A percentile compares a stretch with the other conserved stretches of the same genome.
phyloP scores from a whole-genome alignment of 2,888 invertebrate genomes.

The Sesia bembeciformis region DNA sequence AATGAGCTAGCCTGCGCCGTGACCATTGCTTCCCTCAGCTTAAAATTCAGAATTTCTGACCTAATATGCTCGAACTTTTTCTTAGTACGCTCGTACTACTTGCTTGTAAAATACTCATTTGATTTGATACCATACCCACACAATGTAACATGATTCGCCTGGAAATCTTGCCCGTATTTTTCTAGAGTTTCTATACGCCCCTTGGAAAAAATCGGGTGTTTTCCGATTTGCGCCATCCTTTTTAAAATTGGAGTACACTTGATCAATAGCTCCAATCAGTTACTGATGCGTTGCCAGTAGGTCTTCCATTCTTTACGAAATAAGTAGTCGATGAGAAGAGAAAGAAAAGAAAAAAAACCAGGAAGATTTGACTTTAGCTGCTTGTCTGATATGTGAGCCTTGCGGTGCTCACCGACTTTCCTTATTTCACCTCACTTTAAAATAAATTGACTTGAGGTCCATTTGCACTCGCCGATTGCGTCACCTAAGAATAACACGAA shows the following conservation, averaged over 20 bases:
- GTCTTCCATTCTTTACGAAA: too few species aligned
- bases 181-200: neutral
- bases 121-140: neutral
- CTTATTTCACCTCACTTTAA: too few species aligned
- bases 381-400: too few species aligned
- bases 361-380: too few species aligned
- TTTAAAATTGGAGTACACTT: neutral
- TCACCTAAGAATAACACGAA: too few species aligned
- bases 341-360: too few species aligned
- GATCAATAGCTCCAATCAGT: neutral
- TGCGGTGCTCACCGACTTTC: too few species aligned
- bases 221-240: neutral
- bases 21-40: neutral
- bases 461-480: too few species aligned
- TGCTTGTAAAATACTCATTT: neutral
- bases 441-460: too few species aligned
- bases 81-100: neutral
- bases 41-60: neutral
- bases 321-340: too few species aligned
- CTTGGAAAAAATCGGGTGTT: neutral
- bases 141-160: neutral
- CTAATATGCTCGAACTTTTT: neutral
- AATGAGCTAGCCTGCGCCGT: too few species aligned
- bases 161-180: neutral
- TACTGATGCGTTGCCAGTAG: neutral